Conservation (phyloP, 2,797 vertebrate genomes). For the Pipistrellus pipistrellus region DNA sequence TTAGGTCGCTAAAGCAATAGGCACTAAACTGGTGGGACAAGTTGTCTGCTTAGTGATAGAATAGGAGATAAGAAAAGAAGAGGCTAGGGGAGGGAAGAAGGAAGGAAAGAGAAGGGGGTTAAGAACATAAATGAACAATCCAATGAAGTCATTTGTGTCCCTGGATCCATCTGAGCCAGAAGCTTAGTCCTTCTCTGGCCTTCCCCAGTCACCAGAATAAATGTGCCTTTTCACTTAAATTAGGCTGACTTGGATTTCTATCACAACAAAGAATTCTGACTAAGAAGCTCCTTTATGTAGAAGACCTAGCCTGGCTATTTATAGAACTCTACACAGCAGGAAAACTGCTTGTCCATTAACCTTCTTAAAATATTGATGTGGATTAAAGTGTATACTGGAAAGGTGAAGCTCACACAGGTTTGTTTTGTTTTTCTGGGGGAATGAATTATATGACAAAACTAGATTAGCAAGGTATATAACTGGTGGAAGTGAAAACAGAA, state of each 20-base stretch:
- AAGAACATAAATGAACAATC: neutral
- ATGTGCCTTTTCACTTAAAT: neutral
- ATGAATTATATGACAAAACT: conserved; percentile 11
- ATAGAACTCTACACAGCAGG: conserved; percentile 38
- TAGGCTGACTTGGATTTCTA: neutral
- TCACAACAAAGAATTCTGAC: neutral
- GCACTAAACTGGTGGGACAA: neutral
- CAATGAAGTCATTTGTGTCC: neutral
- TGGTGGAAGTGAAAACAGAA: neutral
- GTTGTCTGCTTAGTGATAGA: neutral
- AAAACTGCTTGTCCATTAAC: conserved; percentile 9
- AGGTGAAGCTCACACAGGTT: neutral
- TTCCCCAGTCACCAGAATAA: neutral
- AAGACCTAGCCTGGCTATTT: neutral
- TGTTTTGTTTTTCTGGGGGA: neutral
- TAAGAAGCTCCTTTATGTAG: neutral
- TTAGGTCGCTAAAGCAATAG: neutral
- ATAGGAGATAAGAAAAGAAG: neutral
- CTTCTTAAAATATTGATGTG: conserved; percentile 66
- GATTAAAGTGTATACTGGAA: neutral
- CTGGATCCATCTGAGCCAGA: neutral
- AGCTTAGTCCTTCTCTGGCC: neutral
- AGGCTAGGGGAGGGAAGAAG: neutral
- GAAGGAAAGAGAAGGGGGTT: rapidly evolving
- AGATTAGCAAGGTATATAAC: neutral